Percentiles rank a stretch among this genome's conserved stretches.
Conservation (phyloP, 2,797 vertebrate genomes). For the Microctenopoma steveboyesi region DNA sequence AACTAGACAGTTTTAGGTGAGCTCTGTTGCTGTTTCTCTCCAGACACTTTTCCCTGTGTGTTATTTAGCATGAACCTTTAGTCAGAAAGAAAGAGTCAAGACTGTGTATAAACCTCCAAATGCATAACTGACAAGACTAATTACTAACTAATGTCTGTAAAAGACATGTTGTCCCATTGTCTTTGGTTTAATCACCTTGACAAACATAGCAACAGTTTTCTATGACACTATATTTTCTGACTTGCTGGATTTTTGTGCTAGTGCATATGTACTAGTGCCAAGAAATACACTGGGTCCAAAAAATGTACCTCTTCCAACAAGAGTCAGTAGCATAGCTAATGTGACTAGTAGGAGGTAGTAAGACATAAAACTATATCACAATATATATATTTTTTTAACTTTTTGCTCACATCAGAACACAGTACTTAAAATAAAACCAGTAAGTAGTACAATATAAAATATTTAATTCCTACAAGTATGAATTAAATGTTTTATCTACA, state of each 20-base stretch:
- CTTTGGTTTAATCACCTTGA: constrained; percentile 22
- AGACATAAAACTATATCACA: too few species aligned
- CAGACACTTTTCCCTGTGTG: constrained; percentile 34
- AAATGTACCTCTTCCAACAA: background rate
- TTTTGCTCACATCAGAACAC: too few species aligned
- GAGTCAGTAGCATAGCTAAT: constrained; percentile 6
- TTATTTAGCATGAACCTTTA: constrained; percentile 46
- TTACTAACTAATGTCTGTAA: constrained; percentile 26
- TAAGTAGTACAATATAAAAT: too few species aligned
- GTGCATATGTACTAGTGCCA: background rate
- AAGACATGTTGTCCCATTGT: constrained; percentile 10
- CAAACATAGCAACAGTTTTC: constrained; percentile 12
- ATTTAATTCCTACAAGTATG: too few species aligned
- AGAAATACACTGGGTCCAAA: background rate
- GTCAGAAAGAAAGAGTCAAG: constrained; percentile 49
- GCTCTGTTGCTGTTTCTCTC: constrained; percentile 42
- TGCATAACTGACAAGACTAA: constrained; percentile 58
- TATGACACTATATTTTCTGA: constrained; percentile 2
- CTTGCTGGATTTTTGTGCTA: constrained; percentile 14
- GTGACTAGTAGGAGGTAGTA: background rate
- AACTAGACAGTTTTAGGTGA: constrained; percentile 61
- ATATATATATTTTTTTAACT: too few species aligned
- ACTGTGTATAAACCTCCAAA: constrained; percentile 49
- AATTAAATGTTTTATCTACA: too few species aligned
- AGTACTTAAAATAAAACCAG: too few species aligned